Evolutionary conservation across 2,888 invertebrate genomes (phyloP).

Genomic region (Formica aserva): DNA sequence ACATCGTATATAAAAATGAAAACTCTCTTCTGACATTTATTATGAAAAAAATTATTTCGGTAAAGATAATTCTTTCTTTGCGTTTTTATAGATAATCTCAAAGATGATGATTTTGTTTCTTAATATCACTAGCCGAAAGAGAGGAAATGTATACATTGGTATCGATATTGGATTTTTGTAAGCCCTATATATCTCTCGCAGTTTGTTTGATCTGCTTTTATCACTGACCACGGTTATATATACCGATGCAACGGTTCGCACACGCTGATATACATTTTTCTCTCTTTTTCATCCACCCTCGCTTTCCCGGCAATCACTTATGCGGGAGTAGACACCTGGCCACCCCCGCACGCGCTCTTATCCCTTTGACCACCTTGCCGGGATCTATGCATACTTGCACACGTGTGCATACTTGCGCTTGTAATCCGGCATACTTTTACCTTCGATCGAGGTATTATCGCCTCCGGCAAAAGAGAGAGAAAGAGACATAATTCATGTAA

Average conservation of each 20-base stretch:
- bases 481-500: constrained; percentile 10
- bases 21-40: neutral
- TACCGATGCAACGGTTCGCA: constrained; percentile 59
- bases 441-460: constrained; percentile 10
- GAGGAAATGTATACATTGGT: constrained; percentile 6
- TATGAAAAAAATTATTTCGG: neutral
- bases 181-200: constrained; percentile 62
- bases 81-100: neutral
- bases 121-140: constrained; percentile 8
- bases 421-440: constrained; percentile 43
- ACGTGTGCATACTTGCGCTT: constrained; percentile 43
- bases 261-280: constrained; percentile 64
- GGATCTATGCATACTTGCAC: constrained; percentile 67
- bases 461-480: neutral
- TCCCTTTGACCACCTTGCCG: constrained; percentile 74
- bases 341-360: constrained; percentile 77
- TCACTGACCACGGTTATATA: constrained; percentile 62
- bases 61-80: neutral
- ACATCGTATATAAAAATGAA: neutral
- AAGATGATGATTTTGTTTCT: neutral
- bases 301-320: constrained; percentile 72
- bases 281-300: constrained; percentile 56
- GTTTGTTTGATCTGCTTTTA: constrained; percentile 72
- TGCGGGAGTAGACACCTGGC: constrained; percentile 76
- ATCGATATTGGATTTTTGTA: constrained; percentile 59